phyloP scores from a whole-genome alignment of 2,113 vertebrate species.

The Chloroceryle aenea region DNA sequence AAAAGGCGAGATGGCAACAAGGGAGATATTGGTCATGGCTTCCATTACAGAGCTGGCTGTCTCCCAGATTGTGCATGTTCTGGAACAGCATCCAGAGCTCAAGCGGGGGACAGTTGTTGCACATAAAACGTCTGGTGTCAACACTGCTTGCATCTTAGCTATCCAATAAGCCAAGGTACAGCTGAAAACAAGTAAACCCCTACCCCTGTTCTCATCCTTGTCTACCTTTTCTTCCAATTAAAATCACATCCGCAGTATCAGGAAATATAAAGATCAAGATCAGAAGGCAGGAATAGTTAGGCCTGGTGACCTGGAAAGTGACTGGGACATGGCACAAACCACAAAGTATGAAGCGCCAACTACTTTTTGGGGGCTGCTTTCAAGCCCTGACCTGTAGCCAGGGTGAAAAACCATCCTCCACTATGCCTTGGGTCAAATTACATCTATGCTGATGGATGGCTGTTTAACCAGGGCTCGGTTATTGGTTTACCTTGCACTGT shows the following conservation, averaged over 20 bases:
- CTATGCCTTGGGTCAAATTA: background rate
- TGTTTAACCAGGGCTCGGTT: background rate
- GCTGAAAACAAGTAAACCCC: background rate
- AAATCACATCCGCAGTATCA: background rate
- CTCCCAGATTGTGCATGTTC: background rate
- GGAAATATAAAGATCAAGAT: background rate
- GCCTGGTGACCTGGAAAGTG: background rate
- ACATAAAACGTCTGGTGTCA: background rate
- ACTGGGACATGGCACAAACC: background rate
- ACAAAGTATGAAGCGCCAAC: background rate
- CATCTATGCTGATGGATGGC: background rate
- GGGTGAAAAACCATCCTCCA: background rate
- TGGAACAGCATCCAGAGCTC: background rate
- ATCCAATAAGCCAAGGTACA: background rate
- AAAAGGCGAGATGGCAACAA: constrained; percentile 42
- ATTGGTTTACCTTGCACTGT: background rate
- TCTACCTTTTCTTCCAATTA: background rate
- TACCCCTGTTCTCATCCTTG: background rate
- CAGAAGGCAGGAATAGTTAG: background rate
- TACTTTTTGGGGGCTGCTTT: too few relatives aligned
- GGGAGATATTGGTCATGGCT: constrained; percentile 24
- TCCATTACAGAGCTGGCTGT: background rate
- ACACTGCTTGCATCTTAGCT: background rate
- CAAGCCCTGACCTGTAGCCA: background rate
- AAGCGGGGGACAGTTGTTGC: background rate